Base-by-base conservation (phyloP, 23 tunicate genomes). In the Diplosoma virens region DNA sequence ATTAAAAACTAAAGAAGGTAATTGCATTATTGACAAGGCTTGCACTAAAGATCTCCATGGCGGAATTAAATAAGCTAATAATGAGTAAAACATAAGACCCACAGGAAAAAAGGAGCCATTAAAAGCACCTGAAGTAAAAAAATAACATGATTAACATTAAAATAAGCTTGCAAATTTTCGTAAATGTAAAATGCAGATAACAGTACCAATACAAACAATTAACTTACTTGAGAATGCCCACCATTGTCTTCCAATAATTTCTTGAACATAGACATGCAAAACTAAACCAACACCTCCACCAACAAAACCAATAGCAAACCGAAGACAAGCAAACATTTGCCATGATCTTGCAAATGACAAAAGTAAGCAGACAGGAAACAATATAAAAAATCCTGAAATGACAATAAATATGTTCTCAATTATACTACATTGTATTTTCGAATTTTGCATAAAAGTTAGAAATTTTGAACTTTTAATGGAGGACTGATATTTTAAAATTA, bases 221-320 rank as follows among this genome's bases (percentile, higher is more conserved):
- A 29, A 1, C 41, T 16, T 41, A 87, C 94, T 86, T 52, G 94
- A 50, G 18, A 84, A 27, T 1, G 93, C 79, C 98, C 98, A 93
- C 75, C 94, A 71, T 17, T 76, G 54, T 27, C 71, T 30, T 33
- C 87, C 87, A 6, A 86, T 64, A 22, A 86, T 34, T 66, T 93
- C 98, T 54, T 93, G 98, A 33, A 74, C 37, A 45, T 79, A 79
- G 21, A 93, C 93, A 53, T 68, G 86, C n/a, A 66, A 37, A 34
- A 86, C 88, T 33, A 93, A 81, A 14, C 74, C 81, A 14, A 71
- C 75, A 20, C 93, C 98, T 9, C 98, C 98, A n/a, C 32, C 37
- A 46, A 87, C 75, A 71, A 86, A 67, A 25, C 98, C 98, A 27
- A 78, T 53, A 4, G 81, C 33, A 70, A 93, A 86, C 1, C 98